Percentiles rank a stretch among this genome's conserved stretches.
Conservation (phyloP, 2,888 invertebrate species). For the Leucophenga maculata region DNA sequence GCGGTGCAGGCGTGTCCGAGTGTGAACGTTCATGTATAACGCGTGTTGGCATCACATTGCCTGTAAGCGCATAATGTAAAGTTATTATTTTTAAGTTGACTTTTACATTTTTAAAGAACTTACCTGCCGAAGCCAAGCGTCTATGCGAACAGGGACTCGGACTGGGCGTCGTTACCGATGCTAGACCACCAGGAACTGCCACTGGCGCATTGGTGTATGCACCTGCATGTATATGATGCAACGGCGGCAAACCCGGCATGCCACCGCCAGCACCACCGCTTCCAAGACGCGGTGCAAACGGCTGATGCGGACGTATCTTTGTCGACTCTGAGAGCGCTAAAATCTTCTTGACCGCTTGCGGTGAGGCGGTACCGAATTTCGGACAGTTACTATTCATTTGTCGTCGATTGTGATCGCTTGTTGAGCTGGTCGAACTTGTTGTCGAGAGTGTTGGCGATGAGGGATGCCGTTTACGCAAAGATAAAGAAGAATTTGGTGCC, state of each 20-base stretch:
- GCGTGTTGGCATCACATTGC: slow-evolving; percentile 57
- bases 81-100: too few relatives aligned
- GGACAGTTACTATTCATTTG: slow-evolving; percentile 72
- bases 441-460: slow-evolving; percentile 95
- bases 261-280: not conserved
- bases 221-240: slow-evolving; percentile 68
- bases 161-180: slow-evolving; percentile 52
- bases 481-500: slow-evolving; percentile 73
- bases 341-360: slow-evolving; percentile 96
- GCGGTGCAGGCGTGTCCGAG: slow-evolving; percentile 83
- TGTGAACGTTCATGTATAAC: slow-evolving; percentile 90
- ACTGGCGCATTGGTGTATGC: slow-evolving; percentile 40
- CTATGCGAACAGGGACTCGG: slow-evolving; percentile 76
- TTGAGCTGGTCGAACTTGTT: slow-evolving; percentile 91
- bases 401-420: slow-evolving; percentile 71
- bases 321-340: slow-evolving; percentile 90
- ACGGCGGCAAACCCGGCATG: slow-evolving; percentile 74
- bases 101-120: slow-evolving; percentile 43
- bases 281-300: slow-evolving; percentile 76
- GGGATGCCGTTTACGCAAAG: slow-evolving; percentile 85
- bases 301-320: slow-evolving; percentile 91
- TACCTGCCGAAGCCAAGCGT: slow-evolving; percentile 76
- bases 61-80: slow-evolving; percentile 38
- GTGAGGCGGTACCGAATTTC: slow-evolving; percentile 89
- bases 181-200: slow-evolving; percentile 35